Evolutionary conservation across 2,113 vertebrate genomes (phyloP).

Genomic region (Larimichthys crocea): DNA sequence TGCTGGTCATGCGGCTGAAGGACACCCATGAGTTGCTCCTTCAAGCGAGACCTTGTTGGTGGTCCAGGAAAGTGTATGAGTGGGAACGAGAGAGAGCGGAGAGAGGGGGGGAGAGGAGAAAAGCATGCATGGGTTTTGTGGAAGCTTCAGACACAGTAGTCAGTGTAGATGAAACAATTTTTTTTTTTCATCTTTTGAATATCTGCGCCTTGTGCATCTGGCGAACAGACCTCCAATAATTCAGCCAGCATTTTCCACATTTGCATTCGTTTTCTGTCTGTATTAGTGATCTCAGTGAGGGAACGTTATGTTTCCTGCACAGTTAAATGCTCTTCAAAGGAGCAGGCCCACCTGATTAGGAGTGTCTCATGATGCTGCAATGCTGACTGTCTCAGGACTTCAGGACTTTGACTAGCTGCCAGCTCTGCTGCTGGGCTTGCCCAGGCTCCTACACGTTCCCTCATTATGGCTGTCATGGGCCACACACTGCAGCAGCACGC

Average conservation of each 20-base stretch:
- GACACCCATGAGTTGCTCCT: constrained; percentile 66
- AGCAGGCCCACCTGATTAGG: constrained; percentile 64
- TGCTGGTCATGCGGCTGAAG: constrained; percentile 69
- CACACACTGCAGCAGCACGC: constrained; percentile 36
- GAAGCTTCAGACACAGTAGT: constrained; percentile 47
- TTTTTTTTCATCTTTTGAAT: constrained; percentile 43
- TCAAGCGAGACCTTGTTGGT: constrained; percentile 67
- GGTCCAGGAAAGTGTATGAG: constrained; percentile 64
- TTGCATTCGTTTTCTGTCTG: constrained; percentile 27
- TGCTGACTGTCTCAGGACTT: constrained; percentile 57
- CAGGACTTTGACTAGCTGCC: constrained; percentile 62
- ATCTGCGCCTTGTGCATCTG: constrained; percentile 49
- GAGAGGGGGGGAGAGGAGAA: background rate
- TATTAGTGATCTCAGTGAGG: constrained; percentile 3
- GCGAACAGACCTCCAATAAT: constrained; percentile 48
- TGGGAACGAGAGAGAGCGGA: background rate
- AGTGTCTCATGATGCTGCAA: constrained; percentile 65
- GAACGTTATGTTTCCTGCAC: constrained; percentile 38
- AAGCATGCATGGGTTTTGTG: constrained; percentile 14
- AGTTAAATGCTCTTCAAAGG: constrained; percentile 44
- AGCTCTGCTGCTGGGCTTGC: constrained; percentile 58
- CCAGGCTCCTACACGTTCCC: constrained; percentile 56
- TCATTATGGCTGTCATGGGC: constrained; percentile 61
- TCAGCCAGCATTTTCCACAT: constrained; percentile 30
- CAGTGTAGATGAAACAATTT: constrained; percentile 21